phyloP scores from a whole-genome alignment of 2,888 invertebrate genomes.

The Drosophila peninsularis region DNA sequence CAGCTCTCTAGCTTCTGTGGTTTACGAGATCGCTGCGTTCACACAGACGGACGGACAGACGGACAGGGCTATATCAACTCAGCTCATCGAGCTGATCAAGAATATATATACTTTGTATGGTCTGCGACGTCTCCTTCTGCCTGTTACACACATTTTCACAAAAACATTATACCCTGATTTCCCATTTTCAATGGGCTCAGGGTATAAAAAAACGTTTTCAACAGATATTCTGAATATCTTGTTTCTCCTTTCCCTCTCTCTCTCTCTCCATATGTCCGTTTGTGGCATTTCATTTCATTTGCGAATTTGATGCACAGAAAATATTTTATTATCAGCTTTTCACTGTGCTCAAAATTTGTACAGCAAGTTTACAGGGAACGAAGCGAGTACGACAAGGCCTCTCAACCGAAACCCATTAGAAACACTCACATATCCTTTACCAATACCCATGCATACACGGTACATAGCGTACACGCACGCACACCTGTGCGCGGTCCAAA shows the following conservation, averaged over 20 bases:
- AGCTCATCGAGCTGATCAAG: no score
- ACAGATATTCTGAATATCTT: constrained; percentile 46
- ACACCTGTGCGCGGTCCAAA: constrained; percentile 21
- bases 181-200: no score
- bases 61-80: no score
- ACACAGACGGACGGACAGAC: no score
- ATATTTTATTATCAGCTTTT: constrained; percentile 56
- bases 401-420: constrained; percentile 49
- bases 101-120: no score
- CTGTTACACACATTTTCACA: no score
- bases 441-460: constrained; percentile 4
- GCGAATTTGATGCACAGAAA: constrained; percentile 36
- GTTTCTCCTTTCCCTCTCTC: background rate
- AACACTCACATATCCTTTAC: constrained; percentile 50
- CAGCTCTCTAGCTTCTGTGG: no score
- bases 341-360: constrained; percentile 14
- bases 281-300: constrained; percentile 24
- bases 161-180: no score
- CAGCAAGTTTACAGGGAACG: constrained; percentile 23
- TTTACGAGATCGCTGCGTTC: no score
- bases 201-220: no score
- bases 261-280: background rate
- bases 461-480: background rate
- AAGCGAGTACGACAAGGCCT: constrained; percentile 40
- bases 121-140: no score